phyloP scores from a whole-genome alignment of 2,888 invertebrate species.

The Cephus pygmeus region DNA sequence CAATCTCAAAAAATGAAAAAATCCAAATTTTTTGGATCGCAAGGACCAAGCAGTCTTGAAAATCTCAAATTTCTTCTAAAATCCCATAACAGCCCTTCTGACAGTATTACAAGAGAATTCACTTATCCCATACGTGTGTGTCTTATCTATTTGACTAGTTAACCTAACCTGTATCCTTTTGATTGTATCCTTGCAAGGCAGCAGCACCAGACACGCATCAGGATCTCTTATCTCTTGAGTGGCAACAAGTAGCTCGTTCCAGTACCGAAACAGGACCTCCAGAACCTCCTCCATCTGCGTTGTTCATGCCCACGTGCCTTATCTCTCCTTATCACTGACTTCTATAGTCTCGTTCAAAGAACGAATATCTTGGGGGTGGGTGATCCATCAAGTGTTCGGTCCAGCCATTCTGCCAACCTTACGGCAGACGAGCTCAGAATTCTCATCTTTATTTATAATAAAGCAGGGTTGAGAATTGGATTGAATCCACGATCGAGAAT shows the following conservation, averaged over 20 bases:
- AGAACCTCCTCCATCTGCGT: not conserved
- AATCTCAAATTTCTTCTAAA: not conserved
- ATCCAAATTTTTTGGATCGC: too few species aligned
- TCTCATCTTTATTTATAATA: conserved; percentile 5
- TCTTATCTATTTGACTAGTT: not conserved
- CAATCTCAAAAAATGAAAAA: too few species aligned
- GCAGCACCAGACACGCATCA: not conserved
- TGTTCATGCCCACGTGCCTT: not conserved
- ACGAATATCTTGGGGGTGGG: not conserved
- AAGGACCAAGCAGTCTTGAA: not conserved
- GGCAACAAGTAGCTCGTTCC: conserved; percentile 19
- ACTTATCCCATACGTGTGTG: conserved; percentile 18
- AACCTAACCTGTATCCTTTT: not conserved
- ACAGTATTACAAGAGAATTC: conserved; percentile 34
- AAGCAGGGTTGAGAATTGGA: conserved; percentile 17
- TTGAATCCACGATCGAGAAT: conserved; percentile 22
- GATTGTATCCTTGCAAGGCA: not conserved
- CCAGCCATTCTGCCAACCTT: not conserved
- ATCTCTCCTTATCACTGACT: not conserved
- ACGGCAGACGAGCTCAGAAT: not conserved
- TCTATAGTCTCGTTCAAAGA: not conserved
- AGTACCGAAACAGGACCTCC: not conserved
- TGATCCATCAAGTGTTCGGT: conserved; percentile 4
- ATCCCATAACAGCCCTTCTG: not conserved
- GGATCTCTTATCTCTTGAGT: conserved; percentile 27